A percentile compares a stretch with the other conserved stretches of the same genome.
Evolutionary conservation across 1,140 invertebrate genomes (phyloP).

Genomic region (Euschistus heros): DNA sequence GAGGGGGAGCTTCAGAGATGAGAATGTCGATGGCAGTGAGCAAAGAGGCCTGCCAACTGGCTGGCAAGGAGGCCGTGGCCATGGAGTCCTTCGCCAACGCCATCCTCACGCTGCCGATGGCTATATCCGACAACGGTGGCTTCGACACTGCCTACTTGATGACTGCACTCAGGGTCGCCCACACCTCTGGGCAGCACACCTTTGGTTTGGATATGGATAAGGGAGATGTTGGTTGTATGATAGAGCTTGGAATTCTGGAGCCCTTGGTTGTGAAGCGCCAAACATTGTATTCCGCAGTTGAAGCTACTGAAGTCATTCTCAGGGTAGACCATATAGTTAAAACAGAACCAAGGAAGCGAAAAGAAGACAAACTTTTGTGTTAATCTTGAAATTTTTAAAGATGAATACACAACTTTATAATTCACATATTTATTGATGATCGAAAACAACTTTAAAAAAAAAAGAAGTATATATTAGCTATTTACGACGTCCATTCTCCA

Average conservation of each 20-base stretch:
- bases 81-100: constrained; percentile 14
- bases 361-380: too few species aligned
- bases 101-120: not conserved
- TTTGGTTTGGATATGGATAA: constrained; percentile 2
- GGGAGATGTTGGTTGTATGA: not conserved
- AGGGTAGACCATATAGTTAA: constrained; percentile 11
- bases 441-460: too few species aligned
- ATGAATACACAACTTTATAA: too few species aligned
- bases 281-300: not conserved
- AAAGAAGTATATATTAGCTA: too few species aligned
- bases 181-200: not conserved
- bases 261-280: not conserved
- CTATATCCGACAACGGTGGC: constrained; percentile 7
- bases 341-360: not conserved
- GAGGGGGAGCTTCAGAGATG: not conserved
- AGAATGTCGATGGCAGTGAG: not conserved
- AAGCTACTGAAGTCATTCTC: constrained; percentile 5
- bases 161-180: not conserved
- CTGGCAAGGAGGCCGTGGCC: not conserved
- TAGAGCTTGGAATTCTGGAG: not conserved
- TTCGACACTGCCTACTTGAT: not conserved
- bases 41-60: not conserved
- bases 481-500: too few species aligned
- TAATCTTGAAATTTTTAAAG: too few species aligned
- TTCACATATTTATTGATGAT: too few species aligned